These are phyloP conservation scores for Tetragnatha montana DNA, from an alignment of 2,888 invertebrate genomes.

Conservation along the genomic window DNA sequence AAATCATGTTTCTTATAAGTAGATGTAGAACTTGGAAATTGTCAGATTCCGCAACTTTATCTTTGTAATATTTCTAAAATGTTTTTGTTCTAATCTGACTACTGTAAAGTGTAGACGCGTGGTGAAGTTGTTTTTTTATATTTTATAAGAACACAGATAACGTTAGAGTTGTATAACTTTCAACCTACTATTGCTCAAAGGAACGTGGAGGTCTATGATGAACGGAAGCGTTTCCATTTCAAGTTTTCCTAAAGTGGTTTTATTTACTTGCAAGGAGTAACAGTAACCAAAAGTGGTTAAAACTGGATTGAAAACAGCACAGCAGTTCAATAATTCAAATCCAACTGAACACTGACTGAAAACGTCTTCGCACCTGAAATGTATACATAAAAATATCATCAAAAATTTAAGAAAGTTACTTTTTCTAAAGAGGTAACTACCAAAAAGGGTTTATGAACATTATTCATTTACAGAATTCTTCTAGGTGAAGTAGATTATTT, in stretches of 20 bases:
- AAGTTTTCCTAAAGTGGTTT: conserved; percentile 30
- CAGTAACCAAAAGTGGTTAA: conserved; percentile 59
- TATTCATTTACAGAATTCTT: too few species aligned
- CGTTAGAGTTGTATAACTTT: background rate
- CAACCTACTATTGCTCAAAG: conserved; percentile 44
- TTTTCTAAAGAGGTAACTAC: background rate
- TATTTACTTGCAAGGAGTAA: conserved; percentile 32
- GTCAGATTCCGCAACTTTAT: too few species aligned
- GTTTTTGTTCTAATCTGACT: too few species aligned
- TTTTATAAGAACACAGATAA: too few species aligned
- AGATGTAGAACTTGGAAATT: too few species aligned
- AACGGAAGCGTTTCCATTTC: conserved; percentile 62
- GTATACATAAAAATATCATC: background rate
- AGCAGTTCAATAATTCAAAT: conserved; percentile 43
- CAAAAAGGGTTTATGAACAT: too few species aligned
- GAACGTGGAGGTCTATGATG: conserved; percentile 52
- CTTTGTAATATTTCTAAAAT: too few species aligned
- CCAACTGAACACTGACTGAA: conserved; percentile 50
- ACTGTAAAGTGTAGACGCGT: too few species aligned
- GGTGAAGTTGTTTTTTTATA: too few species aligned
- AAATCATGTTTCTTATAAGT: background rate
- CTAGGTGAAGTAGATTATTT: too few species aligned
- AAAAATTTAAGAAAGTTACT: too few species aligned
- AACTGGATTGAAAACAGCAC: conserved; percentile 49
- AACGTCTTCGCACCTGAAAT: conserved; percentile 51